Percentiles rank a stretch among this genome's conserved stretches.
These are phyloP conservation scores for Pseudoatta argentina DNA, from an alignment of 1,140 invertebrate species.

Conservation along the genomic window DNA sequence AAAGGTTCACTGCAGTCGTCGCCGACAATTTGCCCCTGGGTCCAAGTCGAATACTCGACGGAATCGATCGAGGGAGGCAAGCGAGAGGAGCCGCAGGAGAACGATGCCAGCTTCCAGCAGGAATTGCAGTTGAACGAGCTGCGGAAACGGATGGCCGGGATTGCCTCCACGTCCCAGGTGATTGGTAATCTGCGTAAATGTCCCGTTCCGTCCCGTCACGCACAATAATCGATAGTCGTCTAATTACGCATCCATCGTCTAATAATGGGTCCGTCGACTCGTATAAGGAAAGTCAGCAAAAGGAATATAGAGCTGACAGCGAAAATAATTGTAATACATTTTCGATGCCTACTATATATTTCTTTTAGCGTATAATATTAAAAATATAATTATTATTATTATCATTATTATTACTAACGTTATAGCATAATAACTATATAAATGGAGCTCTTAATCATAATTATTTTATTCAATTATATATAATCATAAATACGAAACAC, in stretches of 20 bases:
- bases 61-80: conserved; percentile 74
- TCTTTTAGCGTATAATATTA: too few relatives aligned
- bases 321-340: too few relatives aligned
- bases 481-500: too few relatives aligned
- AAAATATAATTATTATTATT: too few relatives aligned
- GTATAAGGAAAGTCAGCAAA: neutral
- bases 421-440: too few relatives aligned
- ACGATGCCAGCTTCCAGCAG: conserved; percentile 79
- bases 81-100: conserved; percentile 76
- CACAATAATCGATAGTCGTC: conserved; percentile 22
- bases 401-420: too few relatives aligned
- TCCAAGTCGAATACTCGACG: conserved; percentile 81
- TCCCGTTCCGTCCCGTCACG: neutral
- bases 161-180: conserved; percentile 75
- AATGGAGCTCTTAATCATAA: too few relatives aligned
- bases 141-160: conserved; percentile 79
- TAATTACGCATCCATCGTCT: conserved; percentile 19
- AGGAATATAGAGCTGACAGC: too few relatives aligned
- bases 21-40: conserved; percentile 81
- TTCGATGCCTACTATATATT: too few relatives aligned
- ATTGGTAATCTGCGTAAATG: conserved; percentile 40
- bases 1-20: conserved; percentile 78
- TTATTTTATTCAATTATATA: too few relatives aligned
- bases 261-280: conserved; percentile 9
- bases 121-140: conserved; percentile 81